Base-by-base conservation (phyloP, 2,113 vertebrate genomes). In the Erythrocercus mccallii region DNA sequence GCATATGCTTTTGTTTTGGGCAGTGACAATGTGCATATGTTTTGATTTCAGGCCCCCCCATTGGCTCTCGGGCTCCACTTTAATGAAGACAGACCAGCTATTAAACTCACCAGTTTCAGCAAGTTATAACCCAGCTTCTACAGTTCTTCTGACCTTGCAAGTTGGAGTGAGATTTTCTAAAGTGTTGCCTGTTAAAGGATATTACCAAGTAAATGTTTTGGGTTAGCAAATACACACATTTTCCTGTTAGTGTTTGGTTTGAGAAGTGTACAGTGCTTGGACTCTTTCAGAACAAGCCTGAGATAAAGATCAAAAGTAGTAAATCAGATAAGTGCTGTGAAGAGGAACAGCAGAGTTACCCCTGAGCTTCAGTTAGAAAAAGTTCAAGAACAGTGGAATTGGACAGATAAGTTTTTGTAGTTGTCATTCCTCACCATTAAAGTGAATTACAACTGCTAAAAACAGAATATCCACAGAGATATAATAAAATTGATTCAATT, bases 1-100 rank as follows among this genome's bases (percentile, higher is more conserved):
- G 94, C 95, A 94, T 97, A 95, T 95, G 95, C 96, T 95, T 95
- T 96, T 96, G 96, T 96, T 96, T 97, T 94, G 96, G 95, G 83
- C 95, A 94, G 94, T 94, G 94, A 97, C 95, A 96, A 91, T 65
- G 51, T 84, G 92, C 95, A 93, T 96, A 95, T 97, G 95, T 94
- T 96, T 96, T 91, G 83, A 88, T 96, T 97, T 94, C 91, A 90
- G 88, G 2, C 50, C 68, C 87, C 69, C 38, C 61, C 57, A 45
- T 40, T 91, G 91, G 47, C 72, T 95, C 86, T 92, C 42, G 47
- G 78, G 66, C 91, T 95, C 84, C 51, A 81, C 60, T 86, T 74
- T 74, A 94, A 95, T 91, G 86, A 92, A 95, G 92, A 84, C 76
- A 91, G 86, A 80, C 42, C 71, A 94, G 68, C 80, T 91, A 78